A percentile compares a stretch with the other conserved stretches of the same genome.
Evolutionary conservation across 2,888 invertebrate species (phyloP).

Genomic region (Lordiphosa fenestrarum): DNA sequence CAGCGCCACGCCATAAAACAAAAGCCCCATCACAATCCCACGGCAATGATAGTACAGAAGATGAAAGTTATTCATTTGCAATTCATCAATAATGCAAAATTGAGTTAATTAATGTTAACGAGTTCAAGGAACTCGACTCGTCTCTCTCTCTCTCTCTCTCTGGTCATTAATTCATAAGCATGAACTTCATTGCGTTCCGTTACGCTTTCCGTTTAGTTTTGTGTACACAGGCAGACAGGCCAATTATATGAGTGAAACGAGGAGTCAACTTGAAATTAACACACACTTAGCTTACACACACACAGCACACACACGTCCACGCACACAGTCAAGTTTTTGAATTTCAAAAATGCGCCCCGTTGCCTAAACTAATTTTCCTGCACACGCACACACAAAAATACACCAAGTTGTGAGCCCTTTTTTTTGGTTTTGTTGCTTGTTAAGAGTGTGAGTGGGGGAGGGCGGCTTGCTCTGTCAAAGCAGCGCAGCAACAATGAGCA

Average conservation of each 20-base stretch:
- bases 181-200: conserved; percentile 64
- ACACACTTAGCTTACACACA: conserved; percentile 50
- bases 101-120: conserved; percentile 6
- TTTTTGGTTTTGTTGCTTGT: conserved; percentile 9
- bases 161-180: conserved; percentile 69
- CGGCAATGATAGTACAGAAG: neutral
- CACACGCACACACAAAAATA: conserved; percentile 21
- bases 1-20: too few species aligned
- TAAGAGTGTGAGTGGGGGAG: neutral
- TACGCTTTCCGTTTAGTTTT: conserved; percentile 36
- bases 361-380: conserved; percentile 63
- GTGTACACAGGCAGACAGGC: conserved; percentile 46
- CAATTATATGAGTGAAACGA: conserved; percentile 63
- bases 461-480: too few species aligned
- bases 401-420: conserved; percentile 12
- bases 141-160: conserved; percentile 4
- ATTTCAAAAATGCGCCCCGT: conserved; percentile 64
- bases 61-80: conserved; percentile 6
- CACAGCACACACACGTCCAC: conserved; percentile 8
- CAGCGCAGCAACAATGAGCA: neutral
- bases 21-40: conserved; percentile 21
- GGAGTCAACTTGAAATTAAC: conserved; percentile 71
- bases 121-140: conserved; percentile 7
- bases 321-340: conserved; percentile 51
- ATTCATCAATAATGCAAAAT: conserved; percentile 29